Evolutionary conservation across 64 coral and sea anemone genomes (phyloP), one percentile per base, ranked within the genome.

Genomic region (Orbicella faveolata): DNA sequence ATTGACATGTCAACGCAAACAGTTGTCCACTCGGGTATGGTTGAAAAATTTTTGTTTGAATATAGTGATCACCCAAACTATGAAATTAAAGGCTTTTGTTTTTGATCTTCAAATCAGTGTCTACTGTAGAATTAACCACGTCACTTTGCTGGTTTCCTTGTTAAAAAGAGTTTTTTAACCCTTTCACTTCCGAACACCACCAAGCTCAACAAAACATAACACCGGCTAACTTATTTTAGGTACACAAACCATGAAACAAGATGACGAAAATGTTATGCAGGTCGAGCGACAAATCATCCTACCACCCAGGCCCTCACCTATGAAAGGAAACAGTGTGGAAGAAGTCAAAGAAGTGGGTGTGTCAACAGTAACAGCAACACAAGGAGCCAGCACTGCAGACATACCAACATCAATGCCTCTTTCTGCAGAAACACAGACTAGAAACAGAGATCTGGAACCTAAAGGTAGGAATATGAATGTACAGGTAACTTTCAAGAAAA

Each of bases 1-100:
- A 75, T 94, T 72, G 95, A 96, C 73, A 96, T 91, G 83, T 96
- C 77, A 37, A 96, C 95, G 48, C 95, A 96, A 83, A 96, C 95
- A 83, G 92, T 96, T 52, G 92, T 96, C 35, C 92, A 96, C 77
- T 94, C 95, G 77, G 95, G 92, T 96, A 63, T 17, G 66, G 35
- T 36, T 52, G 23, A 7, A 18, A 7, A 18, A 6, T 18, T 68
- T 18, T 25, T 19, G 7, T 68, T 68, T 8, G 18, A 19, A 68
- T 68, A 20, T 59, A 16, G 1, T 59, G 10, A 10, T 59, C 11
- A 59, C 55, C 11, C 55, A 59, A 59, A 10, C 15, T 59, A 59
- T 59, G 9, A 59, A 59, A 59, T 12, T 9, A 12, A 59, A 59
- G 55, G 15, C 55, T 48, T 48, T 6, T 59, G 55, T 59, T 14